These are phyloP conservation scores for Phaedon cochleariae DNA, from an alignment of 2,888 invertebrate species.

Conservation along the genomic window DNA sequence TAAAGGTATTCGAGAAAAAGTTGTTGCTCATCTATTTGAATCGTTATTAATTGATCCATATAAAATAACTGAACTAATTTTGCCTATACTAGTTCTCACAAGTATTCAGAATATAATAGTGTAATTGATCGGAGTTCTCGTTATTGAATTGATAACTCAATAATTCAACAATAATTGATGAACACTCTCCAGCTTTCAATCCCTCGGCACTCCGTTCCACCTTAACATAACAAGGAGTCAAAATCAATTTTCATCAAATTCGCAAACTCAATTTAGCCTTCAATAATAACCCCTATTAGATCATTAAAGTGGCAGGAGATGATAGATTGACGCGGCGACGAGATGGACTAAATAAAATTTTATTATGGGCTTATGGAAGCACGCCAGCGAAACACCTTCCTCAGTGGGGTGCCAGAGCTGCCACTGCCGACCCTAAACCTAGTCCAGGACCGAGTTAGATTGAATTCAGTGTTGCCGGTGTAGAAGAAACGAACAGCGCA, in stretches of 20 bases:
- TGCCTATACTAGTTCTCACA: no score
- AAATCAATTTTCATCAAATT: slow-evolving; percentile 35
- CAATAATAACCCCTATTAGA: slow-evolving; percentile 40
- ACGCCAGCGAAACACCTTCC: slow-evolving; percentile 48
- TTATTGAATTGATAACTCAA: no score
- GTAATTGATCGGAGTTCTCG: no score
- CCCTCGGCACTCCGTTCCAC: background rate
- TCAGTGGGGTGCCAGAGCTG: slow-evolving; percentile 22
- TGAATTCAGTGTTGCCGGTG: background rate
- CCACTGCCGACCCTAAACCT: slow-evolving; percentile 1
- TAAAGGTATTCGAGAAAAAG: no score
- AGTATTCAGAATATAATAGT: no score
- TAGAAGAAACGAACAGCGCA: no score
- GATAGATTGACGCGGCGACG: slow-evolving; percentile 47
- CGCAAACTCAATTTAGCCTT: slow-evolving; percentile 33
- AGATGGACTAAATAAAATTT: slow-evolving; percentile 54
- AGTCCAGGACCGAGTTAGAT: slow-evolving; percentile 5
- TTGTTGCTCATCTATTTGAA: no score
- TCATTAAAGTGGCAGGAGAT: slow-evolving; percentile 44
- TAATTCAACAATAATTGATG: background rate
- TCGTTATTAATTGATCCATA: no score
- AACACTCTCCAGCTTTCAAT: background rate
- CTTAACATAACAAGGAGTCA: slow-evolving; percentile 13
- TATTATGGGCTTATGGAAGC: slow-evolving; percentile 52
- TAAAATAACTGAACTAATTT: no score